Percentiles rank a stretch among this genome's conserved stretches.
These are phyloP conservation scores for Montipora sp. DNA, from an alignment of 64 coral and sea anemone species.

Conservation along the genomic window DNA sequence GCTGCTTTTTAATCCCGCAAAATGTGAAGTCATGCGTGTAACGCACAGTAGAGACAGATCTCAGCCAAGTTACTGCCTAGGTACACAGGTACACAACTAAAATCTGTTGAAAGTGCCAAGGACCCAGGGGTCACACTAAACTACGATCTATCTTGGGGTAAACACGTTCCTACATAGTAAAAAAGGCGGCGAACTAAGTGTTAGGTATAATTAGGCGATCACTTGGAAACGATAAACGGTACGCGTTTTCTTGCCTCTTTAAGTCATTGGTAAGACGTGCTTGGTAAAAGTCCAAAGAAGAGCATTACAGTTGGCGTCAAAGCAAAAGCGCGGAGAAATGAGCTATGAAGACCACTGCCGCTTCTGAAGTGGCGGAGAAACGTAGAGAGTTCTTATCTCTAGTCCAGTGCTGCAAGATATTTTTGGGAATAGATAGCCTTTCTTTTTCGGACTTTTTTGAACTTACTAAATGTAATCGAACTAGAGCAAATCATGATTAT, in stretches of 20 bases:
- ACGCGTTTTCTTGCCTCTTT: not conserved
- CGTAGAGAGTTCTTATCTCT: no score
- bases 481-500: no score
- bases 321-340: no score
- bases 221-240: not conserved
- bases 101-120: not conserved
- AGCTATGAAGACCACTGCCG: no score
- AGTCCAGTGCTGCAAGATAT: no score
- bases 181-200: not conserved
- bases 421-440: no score
- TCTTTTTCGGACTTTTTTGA: no score
- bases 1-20: not conserved
- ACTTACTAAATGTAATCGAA: no score
- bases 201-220: not conserved
- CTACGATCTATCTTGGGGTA: not conserved
- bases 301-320: not conserved
- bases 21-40: not conserved
- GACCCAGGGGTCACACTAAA: not conserved
- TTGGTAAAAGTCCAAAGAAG: constrained; percentile 5
- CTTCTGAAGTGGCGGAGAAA: no score
- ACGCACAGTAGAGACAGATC: not conserved
- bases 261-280: not conserved
- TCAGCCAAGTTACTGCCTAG: not conserved
- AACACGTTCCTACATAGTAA: not conserved
- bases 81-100: not conserved